A percentile compares a stretch with the other conserved stretches of the same genome.
Conservation (phyloP, 2,888 invertebrate genomes). For the Stenchaetothrips biformis region DNA sequence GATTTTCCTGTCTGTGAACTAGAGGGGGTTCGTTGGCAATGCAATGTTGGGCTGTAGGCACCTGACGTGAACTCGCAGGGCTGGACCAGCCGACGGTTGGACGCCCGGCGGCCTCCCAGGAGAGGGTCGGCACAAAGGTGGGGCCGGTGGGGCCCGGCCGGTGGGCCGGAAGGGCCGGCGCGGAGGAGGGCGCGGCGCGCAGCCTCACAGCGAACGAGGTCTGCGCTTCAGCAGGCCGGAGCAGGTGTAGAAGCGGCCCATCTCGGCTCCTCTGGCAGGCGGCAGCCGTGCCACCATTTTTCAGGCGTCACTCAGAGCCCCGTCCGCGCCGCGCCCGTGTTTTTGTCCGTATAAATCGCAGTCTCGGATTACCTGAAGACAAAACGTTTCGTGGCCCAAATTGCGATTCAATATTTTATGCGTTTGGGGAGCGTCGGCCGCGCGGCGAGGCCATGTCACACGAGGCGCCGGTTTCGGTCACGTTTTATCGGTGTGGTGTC, state of each 20-base stretch:
- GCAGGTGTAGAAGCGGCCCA: too few relatives aligned
- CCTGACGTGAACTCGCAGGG: too few relatives aligned
- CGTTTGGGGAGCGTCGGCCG: not conserved
- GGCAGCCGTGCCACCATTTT: slow-evolving; percentile 7
- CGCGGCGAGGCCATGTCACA: not conserved
- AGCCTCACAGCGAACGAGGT: not conserved
- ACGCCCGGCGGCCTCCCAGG: too few relatives aligned
- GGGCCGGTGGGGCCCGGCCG: not conserved
- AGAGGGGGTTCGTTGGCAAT: too few relatives aligned
- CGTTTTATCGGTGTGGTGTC: not conserved
- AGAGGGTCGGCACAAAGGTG: too few relatives aligned
- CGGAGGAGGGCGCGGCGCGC: not conserved
- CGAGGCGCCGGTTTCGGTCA: not conserved
- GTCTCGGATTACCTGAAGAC: slow-evolving; percentile 20
- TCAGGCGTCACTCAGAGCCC: slow-evolving; percentile 17
- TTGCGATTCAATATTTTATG: slow-evolving; percentile 25
- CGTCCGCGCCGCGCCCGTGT: not conserved
- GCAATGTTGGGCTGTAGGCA: too few relatives aligned
- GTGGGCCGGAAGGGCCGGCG: too few relatives aligned
- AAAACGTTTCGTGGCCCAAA: not conserved
- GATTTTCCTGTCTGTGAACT: too few relatives aligned
- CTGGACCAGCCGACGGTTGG: too few relatives aligned
- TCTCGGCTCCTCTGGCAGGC: not conserved
- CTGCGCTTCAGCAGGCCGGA: not conserved
- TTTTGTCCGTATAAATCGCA: slow-evolving; percentile 21